Conservation (phyloP, 2,797 vertebrate species). For the Sarcoramphus papa region DNA sequence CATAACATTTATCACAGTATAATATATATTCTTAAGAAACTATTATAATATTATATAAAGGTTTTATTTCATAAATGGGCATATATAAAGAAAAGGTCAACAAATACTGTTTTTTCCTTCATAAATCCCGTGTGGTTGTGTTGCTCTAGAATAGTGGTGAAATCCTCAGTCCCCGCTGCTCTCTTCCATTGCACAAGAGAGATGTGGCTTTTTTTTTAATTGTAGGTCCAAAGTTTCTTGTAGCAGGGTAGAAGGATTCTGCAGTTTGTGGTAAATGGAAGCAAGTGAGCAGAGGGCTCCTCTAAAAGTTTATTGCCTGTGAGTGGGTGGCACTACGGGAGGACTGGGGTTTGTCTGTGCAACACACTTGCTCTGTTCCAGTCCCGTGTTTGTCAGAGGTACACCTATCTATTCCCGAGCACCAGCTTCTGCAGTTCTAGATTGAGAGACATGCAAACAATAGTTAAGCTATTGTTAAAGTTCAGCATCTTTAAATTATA, state of each 20-base stretch:
- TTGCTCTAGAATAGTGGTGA: not conserved
- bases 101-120: not conserved
- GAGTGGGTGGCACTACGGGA: accelerated
- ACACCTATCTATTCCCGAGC: not conserved
- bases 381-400: not conserved
- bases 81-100: not conserved
- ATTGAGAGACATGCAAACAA: not conserved
- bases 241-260: not conserved
- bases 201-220: not conserved
- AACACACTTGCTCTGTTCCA: not conserved
- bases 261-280: not conserved
- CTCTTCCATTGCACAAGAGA: not conserved
- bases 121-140: not conserved
- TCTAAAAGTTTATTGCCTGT: not conserved
- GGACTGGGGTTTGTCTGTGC: not conserved
- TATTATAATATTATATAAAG: not conserved
- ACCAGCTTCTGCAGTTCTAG: not conserved
- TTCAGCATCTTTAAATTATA: not conserved
- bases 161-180: not conserved
- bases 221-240: not conserved
- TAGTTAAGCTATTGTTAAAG: not conserved
- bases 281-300: not conserved
- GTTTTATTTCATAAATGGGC: not conserved
- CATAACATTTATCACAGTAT: not conserved
- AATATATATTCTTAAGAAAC: not conserved